These are phyloP conservation scores for Hycleus phaleratus DNA, from an alignment of 1,140 invertebrate species.

Conservation along the genomic window DNA sequence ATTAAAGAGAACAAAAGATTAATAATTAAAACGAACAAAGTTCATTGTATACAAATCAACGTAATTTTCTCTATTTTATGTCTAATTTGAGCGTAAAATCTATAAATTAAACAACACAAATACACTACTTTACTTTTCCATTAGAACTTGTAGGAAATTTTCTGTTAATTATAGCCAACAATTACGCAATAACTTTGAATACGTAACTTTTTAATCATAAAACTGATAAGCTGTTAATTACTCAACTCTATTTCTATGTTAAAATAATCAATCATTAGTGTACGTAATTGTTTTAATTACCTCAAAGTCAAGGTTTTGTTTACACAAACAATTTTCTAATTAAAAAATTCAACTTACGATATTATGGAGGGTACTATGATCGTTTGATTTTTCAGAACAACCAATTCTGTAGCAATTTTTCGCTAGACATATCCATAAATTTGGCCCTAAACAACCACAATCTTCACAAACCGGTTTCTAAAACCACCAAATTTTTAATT, in stretches of 20 bases:
- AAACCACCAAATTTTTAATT: too few species aligned
- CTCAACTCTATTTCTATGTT: not conserved
- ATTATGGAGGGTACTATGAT: slow-evolving; percentile 74
- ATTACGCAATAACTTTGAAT: too few species aligned
- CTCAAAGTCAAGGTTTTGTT: not conserved
- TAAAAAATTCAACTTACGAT: slow-evolving; percentile 43
- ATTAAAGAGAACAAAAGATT: not conserved
- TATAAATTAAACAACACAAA: too few species aligned
- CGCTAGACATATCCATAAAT: slow-evolving; percentile 78
- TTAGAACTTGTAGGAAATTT: too few species aligned
- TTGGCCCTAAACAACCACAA: slow-evolving; percentile 58
- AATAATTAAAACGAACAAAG: too few species aligned
- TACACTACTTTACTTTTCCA: too few species aligned
- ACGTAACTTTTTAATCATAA: too few species aligned
- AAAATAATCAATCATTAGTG: not conserved
- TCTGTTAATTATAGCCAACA: too few species aligned
- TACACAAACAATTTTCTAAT: not conserved
- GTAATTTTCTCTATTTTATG: too few species aligned
- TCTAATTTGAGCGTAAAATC: too few species aligned
- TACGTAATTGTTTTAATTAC: not conserved
- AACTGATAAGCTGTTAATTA: not conserved
- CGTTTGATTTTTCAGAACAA: slow-evolving; percentile 67
- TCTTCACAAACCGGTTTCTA: slow-evolving; percentile 46
- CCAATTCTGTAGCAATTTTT: slow-evolving; percentile 68
- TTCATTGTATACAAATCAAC: too few species aligned